These are phyloP conservation scores for Thelaira solivaga DNA, from an alignment of 2,888 invertebrate genomes.

Conservation along the genomic window DNA sequence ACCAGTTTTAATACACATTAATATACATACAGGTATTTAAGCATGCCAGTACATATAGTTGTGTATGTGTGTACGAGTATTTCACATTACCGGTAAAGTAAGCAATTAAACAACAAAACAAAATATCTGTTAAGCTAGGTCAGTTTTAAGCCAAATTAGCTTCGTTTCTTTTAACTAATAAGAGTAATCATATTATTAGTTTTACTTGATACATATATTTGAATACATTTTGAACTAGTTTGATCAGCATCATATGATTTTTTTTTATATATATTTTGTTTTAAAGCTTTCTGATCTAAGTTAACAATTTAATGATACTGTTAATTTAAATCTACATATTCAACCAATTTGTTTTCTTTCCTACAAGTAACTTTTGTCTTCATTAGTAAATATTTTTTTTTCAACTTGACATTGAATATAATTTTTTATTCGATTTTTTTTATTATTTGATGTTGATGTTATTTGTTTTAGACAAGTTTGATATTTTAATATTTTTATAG, in stretches of 20 bases:
- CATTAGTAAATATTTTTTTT: not conserved
- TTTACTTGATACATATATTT: not conserved
- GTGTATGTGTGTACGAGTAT: not conserved
- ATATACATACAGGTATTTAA: not conserved
- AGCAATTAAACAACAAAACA: not conserved
- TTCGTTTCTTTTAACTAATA: too few species aligned
- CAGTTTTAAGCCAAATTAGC: conserved; percentile 5
- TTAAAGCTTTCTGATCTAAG: not conserved
- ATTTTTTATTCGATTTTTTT: conserved; percentile 1
- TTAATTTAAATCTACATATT: conserved; percentile 8
- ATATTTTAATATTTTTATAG: too few species aligned
- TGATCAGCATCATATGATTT: not conserved
- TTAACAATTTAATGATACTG: not conserved
- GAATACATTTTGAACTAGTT: not conserved
- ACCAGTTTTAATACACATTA: too few species aligned
- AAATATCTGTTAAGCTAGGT: conserved; percentile 25
- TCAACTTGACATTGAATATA: conserved; percentile 55
- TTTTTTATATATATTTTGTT: not conserved
- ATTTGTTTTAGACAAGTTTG: too few species aligned
- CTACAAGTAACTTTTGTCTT: conserved; percentile 34
- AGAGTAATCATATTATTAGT: too few species aligned
- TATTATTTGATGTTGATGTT: not conserved
- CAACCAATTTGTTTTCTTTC: conserved; percentile 1
- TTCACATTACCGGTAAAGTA: not conserved
- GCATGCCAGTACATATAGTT: not conserved